phyloP scores from a whole-genome alignment of 2,888 invertebrate species.

The Exocentrus adspersus region DNA sequence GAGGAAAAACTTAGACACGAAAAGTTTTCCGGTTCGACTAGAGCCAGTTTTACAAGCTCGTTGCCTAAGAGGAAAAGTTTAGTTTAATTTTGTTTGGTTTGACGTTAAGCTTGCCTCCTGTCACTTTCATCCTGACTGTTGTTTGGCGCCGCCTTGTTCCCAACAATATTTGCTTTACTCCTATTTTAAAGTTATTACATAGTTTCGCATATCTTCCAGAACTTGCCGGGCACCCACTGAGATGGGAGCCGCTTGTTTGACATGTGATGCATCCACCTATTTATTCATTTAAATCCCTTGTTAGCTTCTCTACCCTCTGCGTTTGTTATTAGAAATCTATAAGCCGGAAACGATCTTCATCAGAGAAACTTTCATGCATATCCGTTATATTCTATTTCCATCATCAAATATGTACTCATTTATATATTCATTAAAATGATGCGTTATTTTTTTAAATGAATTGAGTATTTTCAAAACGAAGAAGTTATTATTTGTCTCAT shows the following conservation, averaged over 20 bases:
- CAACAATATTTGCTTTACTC: slow-evolving; percentile 59
- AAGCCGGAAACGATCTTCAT: no score
- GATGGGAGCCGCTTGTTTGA: slow-evolving; percentile 34
- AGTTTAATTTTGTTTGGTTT: slow-evolving; percentile 66
- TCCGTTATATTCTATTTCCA: no score
- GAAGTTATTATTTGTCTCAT: no score
- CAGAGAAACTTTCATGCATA: no score
- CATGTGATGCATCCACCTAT: slow-evolving; percentile 31
- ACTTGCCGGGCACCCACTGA: slow-evolving; percentile 38
- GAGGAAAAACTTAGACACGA: slow-evolving; percentile 64
- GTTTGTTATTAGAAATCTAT: no score
- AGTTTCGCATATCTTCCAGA: slow-evolving; percentile 55
- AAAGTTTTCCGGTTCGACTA: slow-evolving; percentile 62
- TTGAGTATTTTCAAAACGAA: no score
- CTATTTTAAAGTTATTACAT: slow-evolving; percentile 61
- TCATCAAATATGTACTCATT: no score
- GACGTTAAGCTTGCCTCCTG: slow-evolving; percentile 64
- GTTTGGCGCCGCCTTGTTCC: slow-evolving; percentile 61
- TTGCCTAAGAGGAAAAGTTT: slow-evolving; percentile 65
- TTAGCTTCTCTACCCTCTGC: neutral
- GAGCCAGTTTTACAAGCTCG: slow-evolving; percentile 60
- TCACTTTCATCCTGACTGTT: slow-evolving; percentile 64
- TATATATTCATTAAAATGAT: no score
- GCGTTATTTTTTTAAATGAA: no score
- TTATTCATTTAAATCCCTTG: slow-evolving; percentile 14